phyloP scores from a whole-genome alignment of 2,113 vertebrate species.

The Falcunculus frontatus region DNA sequence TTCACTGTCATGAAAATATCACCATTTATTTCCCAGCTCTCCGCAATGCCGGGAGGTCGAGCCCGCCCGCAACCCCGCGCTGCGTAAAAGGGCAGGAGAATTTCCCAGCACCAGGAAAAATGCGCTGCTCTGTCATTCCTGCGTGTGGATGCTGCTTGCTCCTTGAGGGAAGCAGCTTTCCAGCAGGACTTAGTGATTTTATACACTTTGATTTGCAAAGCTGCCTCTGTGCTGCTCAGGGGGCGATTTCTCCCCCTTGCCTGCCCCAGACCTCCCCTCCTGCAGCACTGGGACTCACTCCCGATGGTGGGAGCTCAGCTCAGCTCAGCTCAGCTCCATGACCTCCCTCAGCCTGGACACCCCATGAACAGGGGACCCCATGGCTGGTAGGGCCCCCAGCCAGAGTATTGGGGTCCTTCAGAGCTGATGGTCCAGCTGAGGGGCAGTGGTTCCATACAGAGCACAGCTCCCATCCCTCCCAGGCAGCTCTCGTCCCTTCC shows the following conservation, averaged over 20 bases:
- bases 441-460: background rate
- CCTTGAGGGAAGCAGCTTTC: background rate
- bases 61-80: background rate
- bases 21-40: background rate
- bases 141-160: background rate
- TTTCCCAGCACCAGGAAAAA: background rate
- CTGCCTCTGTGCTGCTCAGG: background rate
- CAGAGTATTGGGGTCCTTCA: background rate
- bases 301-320: background rate
- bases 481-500: background rate
- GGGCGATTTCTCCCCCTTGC: background rate
- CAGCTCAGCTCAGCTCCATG: background rate
- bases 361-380: background rate
- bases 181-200: background rate
- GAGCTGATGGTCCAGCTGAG: background rate
- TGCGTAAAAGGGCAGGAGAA: background rate
- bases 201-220: background rate
- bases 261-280: background rate
- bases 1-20: constrained; percentile 32
- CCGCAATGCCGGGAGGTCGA: background rate
- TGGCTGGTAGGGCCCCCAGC: background rate
- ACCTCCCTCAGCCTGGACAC: background rate
- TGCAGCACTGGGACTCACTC: rapidly evolving
- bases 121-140: background rate
- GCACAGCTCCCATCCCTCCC: background rate